A percentile compares a stretch with the other conserved stretches of the same genome.
Evolutionary conservation across 2,888 invertebrate species (phyloP).

Genomic region (Hypolimnas misippus): DNA sequence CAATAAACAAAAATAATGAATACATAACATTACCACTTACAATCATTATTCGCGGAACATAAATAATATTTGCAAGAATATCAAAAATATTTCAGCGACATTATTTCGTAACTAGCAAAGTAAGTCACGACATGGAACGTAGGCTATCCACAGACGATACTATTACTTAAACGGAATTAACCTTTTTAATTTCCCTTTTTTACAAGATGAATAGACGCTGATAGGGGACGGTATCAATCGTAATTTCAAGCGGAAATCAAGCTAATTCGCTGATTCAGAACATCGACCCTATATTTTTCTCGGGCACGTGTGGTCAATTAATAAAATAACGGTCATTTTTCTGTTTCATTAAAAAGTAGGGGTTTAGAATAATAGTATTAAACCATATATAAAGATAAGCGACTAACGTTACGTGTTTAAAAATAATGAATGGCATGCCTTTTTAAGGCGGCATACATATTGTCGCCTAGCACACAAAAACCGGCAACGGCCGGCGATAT

Average conservation of each 20-base stretch:
- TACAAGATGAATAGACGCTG: background rate
- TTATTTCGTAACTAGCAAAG: conserved; percentile 72
- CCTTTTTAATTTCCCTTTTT: conserved; percentile 5
- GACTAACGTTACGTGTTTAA: conserved; percentile 7
- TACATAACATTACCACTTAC: conserved; percentile 39
- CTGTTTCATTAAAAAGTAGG: background rate
- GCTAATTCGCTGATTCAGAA: conserved; percentile 5
- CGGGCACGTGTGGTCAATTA: background rate
- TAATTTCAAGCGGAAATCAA: conserved; percentile 5
- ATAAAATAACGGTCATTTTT: background rate
- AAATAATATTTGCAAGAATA: conserved; percentile 74
- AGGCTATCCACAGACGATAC: conserved; percentile 48
- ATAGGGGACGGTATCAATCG: background rate
- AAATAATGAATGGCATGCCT: conserved; percentile 50
- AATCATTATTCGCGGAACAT: conserved; percentile 47
- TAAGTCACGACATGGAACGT: conserved; percentile 72
- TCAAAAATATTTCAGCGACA: conserved; percentile 74
- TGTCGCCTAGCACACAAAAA: conserved; percentile 71
- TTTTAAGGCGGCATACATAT: conserved; percentile 55
- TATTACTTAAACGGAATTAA: conserved; percentile 27
- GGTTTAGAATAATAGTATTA: background rate
- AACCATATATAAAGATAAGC: background rate
- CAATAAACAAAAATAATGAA: conserved; percentile 10
- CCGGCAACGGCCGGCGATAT: conserved; percentile 67
- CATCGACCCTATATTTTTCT: background rate